These are phyloP conservation scores for Keiferia lycopersicella DNA, from an alignment of 2,888 invertebrate genomes.

Conservation along the genomic window DNA sequence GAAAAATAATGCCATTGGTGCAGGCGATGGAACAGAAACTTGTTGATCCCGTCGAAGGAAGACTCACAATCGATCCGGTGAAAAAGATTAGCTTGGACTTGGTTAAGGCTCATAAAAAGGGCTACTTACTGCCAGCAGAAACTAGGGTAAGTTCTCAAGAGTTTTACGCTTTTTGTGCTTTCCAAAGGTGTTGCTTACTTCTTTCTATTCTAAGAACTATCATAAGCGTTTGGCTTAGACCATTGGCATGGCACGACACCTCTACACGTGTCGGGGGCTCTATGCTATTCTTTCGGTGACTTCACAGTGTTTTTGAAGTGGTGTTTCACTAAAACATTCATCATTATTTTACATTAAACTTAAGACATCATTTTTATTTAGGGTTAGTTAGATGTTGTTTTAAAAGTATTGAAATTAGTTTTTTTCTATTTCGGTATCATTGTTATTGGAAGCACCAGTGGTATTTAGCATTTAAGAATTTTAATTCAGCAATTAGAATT, in stretches of 20 bases:
- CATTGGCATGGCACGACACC: slow-evolving; percentile 78
- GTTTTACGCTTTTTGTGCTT: slow-evolving; percentile 61
- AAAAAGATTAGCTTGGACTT: slow-evolving; percentile 86
- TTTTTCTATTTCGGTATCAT: slow-evolving; percentile 38
- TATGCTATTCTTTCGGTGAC: slow-evolving; percentile 47
- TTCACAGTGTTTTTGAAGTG: slow-evolving; percentile 61
- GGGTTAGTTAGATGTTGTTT: slow-evolving; percentile 29
- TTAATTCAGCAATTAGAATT: no score
- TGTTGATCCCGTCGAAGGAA: slow-evolving; percentile 88
- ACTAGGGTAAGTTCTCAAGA: slow-evolving; percentile 90
- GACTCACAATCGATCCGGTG: slow-evolving; percentile 81
- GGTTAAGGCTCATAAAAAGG: slow-evolving; percentile 92
- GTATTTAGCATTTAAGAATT: slow-evolving; percentile 29
- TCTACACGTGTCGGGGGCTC: slow-evolving; percentile 62
- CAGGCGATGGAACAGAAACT: slow-evolving; percentile 88
- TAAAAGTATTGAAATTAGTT: slow-evolving; percentile 44
- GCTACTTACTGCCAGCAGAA: slow-evolving; percentile 94
- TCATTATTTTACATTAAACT: slow-evolving; percentile 42
- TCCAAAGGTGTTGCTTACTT: slow-evolving; percentile 77
- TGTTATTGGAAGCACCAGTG: slow-evolving; percentile 40
- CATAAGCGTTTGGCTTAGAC: slow-evolving; percentile 76
- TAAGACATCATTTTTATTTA: slow-evolving; percentile 36
- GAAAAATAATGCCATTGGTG: slow-evolving; percentile 87
- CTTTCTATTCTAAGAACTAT: slow-evolving; percentile 71
- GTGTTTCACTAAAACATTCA: slow-evolving; percentile 44